phyloP scores from a whole-genome alignment of 2,888 invertebrate species.

The Megastigmus dorsalis region DNA sequence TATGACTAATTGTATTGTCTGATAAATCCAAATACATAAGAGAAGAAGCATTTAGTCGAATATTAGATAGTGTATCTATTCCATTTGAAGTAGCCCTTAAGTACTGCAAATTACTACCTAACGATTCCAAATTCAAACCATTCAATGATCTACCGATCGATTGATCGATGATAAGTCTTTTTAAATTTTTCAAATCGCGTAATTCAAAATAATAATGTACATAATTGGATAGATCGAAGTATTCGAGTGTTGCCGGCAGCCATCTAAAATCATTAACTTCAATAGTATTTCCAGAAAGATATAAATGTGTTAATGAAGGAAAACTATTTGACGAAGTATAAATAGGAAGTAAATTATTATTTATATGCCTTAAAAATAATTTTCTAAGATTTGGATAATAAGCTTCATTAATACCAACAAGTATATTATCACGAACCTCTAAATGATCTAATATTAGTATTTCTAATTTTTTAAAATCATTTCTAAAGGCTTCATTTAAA shows the following conservation, averaged over 20 bases:
- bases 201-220: no score
- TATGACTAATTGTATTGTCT: conserved; percentile 7
- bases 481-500: not conserved
- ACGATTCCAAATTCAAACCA: conserved; percentile 1
- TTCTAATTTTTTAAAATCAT: conserved; percentile 10
- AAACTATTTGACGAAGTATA: not conserved
- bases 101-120: conserved; percentile 17
- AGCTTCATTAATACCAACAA: not conserved
- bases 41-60: not conserved
- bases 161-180: not conserved
- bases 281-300: conserved; percentile 10
- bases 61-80: not conserved
- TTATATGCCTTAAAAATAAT: conserved; percentile 23
- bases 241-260: conserved; percentile 18
- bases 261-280: not conserved
- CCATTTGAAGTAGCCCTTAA: conserved; percentile 16
- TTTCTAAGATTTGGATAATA: conserved; percentile 25
- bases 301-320: conserved; percentile 24
- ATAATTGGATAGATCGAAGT: conserved; percentile 42
- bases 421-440: no score
- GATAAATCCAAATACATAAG: conserved; percentile 38
- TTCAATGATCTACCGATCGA: not conserved
- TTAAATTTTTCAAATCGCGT: conserved; percentile 21
- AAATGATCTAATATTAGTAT: conserved; percentile 13
- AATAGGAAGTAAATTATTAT: not conserved